Percentiles rank a stretch among this genome's conserved stretches.
phyloP scores from a whole-genome alignment of 2,113 vertebrate genomes.

The Leptodactylus fuscus region DNA sequence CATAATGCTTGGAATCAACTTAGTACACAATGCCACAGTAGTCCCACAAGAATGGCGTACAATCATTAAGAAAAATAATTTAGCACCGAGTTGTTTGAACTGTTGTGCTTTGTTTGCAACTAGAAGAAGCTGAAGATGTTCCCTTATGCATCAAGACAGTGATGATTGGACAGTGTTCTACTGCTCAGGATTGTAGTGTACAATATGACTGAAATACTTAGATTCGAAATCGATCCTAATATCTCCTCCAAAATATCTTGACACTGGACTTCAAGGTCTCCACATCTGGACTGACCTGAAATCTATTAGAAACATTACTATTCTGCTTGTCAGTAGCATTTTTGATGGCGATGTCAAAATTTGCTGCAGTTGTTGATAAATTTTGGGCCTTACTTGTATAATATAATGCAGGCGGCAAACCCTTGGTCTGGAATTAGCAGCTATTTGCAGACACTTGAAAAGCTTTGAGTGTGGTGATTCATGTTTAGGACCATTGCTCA shows the following conservation, averaged over 20 bases:
- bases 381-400: background rate
- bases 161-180: background rate
- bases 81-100: background rate
- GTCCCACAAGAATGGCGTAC: background rate
- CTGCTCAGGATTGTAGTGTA: background rate
- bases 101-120: background rate
- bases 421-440: conserved; percentile 14
- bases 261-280: background rate
- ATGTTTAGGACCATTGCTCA: background rate
- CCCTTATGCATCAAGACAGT: background rate
- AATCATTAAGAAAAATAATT: background rate
- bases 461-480: background rate
- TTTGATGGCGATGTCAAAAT: background rate
- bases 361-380: background rate
- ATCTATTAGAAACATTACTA: background rate
- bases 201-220: background rate
- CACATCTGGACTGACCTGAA: background rate
- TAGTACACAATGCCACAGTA: background rate
- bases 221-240: background rate
- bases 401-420: background rate
- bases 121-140: background rate
- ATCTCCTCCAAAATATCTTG: background rate
- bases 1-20: background rate
- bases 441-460: background rate
- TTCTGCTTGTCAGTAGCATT: background rate